phyloP scores from a whole-genome alignment of 2,113 vertebrate genomes.

The Otis tarda region DNA sequence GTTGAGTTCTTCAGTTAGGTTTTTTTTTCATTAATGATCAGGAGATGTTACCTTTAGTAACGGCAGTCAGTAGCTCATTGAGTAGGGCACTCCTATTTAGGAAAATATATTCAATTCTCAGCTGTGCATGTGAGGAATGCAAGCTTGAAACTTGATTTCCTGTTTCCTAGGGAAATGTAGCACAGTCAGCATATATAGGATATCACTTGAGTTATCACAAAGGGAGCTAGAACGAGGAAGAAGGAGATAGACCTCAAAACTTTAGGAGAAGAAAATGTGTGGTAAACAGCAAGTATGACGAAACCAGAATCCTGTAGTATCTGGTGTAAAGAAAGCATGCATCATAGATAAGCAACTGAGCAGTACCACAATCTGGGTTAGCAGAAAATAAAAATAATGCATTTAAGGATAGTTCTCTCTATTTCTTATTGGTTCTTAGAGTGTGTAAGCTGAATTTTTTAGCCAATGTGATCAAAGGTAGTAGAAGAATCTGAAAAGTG shows the following conservation, averaged over 20 bases:
- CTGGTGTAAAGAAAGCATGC: background rate
- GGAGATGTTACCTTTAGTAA: background rate
- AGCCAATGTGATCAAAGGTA: background rate
- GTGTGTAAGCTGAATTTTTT: background rate
- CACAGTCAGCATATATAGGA: background rate
- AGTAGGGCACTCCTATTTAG: background rate
- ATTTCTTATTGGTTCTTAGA: background rate
- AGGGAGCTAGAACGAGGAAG: background rate
- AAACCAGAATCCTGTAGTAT: background rate
- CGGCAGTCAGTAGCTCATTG: background rate
- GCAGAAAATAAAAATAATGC: background rate
- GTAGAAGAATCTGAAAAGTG: background rate
- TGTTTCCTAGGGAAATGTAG: background rate
- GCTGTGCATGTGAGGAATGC: rapidly evolving
- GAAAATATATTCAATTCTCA: background rate
- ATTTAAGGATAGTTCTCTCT: background rate
- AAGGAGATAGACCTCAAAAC: background rate
- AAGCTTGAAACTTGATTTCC: background rate
- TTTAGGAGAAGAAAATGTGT: background rate
- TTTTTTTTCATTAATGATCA: background rate
- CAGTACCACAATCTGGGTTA: background rate
- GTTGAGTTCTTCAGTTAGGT: rapidly evolving
- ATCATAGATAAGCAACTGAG: background rate
- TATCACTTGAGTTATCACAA: background rate
- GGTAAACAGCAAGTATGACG: background rate